Evolutionary conservation across 1,140 invertebrate species (phyloP).

Genomic region (Ceratoteleas bidentatus): DNA sequence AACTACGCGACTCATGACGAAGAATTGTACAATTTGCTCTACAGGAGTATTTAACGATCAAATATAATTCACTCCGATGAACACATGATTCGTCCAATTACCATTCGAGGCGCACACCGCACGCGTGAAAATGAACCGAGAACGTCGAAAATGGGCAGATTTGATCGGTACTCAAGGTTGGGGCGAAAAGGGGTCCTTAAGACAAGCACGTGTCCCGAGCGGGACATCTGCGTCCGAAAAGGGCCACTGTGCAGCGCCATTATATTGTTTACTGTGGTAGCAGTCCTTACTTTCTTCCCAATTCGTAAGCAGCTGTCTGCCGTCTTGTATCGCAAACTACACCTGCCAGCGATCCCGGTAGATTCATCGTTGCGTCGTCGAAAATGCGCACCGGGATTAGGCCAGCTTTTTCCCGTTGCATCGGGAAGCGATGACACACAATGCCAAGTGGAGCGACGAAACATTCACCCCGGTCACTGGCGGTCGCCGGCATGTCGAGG

Average conservation of each 20-base stretch:
- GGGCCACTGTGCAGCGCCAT: constrained; percentile 74
- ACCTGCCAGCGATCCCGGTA: constrained; percentile 68
- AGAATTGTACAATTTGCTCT: too few species aligned
- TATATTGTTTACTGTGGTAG: constrained; percentile 76
- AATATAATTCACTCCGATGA: too few species aligned
- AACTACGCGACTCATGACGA: too few species aligned
- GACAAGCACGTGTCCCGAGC: constrained; percentile 75
- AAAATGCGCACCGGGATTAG: constrained; percentile 48
- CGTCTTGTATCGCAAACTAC: constrained; percentile 68
- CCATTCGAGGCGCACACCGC: too few species aligned
- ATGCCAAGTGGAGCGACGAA: constrained; percentile 51
- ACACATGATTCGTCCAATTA: too few species aligned
- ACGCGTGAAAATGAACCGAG: too few species aligned
- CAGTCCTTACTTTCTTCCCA: constrained; percentile 51
- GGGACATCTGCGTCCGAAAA: constrained; percentile 78
- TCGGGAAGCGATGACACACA: constrained; percentile 38
- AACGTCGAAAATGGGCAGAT: too few species aligned
- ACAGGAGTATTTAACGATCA: too few species aligned
- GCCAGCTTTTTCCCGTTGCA: constrained; percentile 37
- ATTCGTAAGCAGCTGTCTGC: constrained; percentile 47
- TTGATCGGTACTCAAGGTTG: too few species aligned
- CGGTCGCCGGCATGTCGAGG: too few species aligned
- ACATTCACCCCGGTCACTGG: constrained; percentile 21
- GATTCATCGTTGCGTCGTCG: constrained; percentile 48
- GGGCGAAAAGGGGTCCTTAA: too few species aligned